Percentiles rank a stretch among this genome's conserved stretches.
Conservation (phyloP, 2,113 vertebrate genomes). For the Perca fluviatilis region DNA sequence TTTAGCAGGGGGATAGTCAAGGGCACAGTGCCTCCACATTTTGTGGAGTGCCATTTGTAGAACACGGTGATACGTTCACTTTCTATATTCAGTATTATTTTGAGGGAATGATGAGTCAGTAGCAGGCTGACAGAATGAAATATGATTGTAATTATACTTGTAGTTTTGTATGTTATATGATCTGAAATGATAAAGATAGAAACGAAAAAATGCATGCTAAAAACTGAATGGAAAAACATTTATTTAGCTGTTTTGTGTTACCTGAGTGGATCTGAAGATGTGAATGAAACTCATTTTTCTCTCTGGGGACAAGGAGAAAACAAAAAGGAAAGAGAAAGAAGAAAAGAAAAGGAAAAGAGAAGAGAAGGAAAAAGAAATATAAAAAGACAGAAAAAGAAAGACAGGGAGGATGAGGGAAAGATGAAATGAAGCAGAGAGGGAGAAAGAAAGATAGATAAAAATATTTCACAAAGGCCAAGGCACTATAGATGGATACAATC, state of each 20-base stretch:
- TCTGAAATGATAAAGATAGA: conserved; percentile 29
- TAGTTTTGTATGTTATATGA: conserved; percentile 37
- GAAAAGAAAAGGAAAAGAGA: conserved; percentile 1
- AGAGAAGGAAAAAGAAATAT: not conserved
- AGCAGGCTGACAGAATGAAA: conserved; percentile 54
- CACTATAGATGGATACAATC: conserved; percentile 58
- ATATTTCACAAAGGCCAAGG: conserved; percentile 57
- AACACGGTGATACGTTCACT: conserved; percentile 56
- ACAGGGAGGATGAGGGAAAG: conserved; percentile 18
- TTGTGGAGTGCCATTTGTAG: conserved; percentile 64
- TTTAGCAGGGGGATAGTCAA: conserved; percentile 82
- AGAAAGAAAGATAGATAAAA: conserved; percentile 13
- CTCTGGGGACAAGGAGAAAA: conserved; percentile 58
- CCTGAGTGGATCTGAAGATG: conserved; percentile 48
- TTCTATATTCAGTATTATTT: conserved; percentile 62
- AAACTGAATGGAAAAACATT: conserved; percentile 45
- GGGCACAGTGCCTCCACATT: conserved; percentile 74
- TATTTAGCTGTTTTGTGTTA: conserved; percentile 58
- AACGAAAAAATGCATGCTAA: conserved; percentile 9
- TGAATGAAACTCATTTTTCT: conserved; percentile 68
- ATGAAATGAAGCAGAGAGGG: conserved; percentile 19
- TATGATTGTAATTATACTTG: conserved; percentile 54
- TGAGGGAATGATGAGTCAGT: conserved; percentile 75
- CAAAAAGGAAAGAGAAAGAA: not conserved
- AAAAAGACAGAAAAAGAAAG: conserved; percentile 11